A percentile compares a stretch with the other conserved stretches of the same genome.
Conservation (phyloP, 64 coral and sea anemone genomes). For the Montipora cactus region DNA sequence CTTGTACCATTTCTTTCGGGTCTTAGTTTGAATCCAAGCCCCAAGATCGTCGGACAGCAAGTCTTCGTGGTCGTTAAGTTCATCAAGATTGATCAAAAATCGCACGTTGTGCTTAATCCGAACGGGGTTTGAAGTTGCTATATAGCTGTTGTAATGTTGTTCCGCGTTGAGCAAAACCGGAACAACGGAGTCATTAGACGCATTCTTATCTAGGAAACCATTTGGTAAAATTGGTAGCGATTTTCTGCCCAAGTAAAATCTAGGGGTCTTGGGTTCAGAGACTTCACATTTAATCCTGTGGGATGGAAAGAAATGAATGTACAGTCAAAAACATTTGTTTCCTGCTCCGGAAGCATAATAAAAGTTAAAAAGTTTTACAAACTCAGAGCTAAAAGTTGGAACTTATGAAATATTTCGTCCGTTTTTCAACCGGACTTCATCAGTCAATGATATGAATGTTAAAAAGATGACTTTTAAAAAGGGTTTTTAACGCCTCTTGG, state of each 20-base stretch:
- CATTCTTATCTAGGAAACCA: not conserved
- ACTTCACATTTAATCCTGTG: not conserved
- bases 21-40: slow-evolving; percentile 46
- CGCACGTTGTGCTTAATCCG: slow-evolving; percentile 13
- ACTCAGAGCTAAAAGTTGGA: too few species aligned
- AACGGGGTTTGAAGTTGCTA: slow-evolving; percentile 10
- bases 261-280: not conserved
- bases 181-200: slow-evolving; percentile 15
- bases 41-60: slow-evolving; percentile 38
- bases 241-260: not conserved
- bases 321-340: too few species aligned
- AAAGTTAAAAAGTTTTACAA: too few species aligned
- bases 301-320: not conserved
- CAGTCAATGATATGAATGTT: too few species aligned
- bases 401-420: too few species aligned
- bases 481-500: too few species aligned
- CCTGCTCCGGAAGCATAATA: too few species aligned
- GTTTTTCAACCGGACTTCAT: too few species aligned
- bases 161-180: slow-evolving; percentile 11
- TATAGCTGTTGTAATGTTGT: not conserved
- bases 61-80: slow-evolving; percentile 36
- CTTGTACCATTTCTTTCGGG: slow-evolving; percentile 25
- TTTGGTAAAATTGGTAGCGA: not conserved
- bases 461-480: too few species aligned
- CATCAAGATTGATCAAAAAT: slow-evolving; percentile 35